Evolutionary conservation across 2,888 invertebrate species (phyloP).

Genomic region (Platycheirus rosarum): DNA sequence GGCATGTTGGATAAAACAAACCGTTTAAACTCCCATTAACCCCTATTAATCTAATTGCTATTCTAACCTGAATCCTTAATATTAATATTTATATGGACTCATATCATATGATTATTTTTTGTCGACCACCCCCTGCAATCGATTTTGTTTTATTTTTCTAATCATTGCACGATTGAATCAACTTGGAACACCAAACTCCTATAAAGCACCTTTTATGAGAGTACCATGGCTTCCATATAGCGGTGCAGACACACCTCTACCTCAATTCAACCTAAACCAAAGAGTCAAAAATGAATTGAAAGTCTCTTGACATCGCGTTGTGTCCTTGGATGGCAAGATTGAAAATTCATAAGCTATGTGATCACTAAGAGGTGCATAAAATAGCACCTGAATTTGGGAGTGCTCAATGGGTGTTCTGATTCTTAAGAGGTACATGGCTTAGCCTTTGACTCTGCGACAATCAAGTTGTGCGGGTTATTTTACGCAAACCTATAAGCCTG

Average conservation of each 20-base stretch:
- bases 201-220: neutral
- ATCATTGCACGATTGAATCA: constrained; percentile 41
- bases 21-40: constrained; percentile 34
- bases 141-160: constrained; percentile 24
- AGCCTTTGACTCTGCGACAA: constrained; percentile 53
- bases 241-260: constrained; percentile 40
- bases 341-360: constrained; percentile 67
- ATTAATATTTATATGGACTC: constrained; percentile 14
- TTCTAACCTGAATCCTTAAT: constrained; percentile 31
- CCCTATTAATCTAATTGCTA: constrained; percentile 44
- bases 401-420: constrained; percentile 56
- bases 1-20: constrained; percentile 9
- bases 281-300: constrained; percentile 59
- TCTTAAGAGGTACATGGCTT: constrained; percentile 38
- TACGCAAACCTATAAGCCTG: constrained; percentile 44
- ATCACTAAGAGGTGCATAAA: constrained; percentile 61
- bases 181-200: constrained; percentile 35
- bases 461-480: constrained; percentile 62
- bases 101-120: constrained; percentile 59
- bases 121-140: neutral
- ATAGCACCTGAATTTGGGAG: constrained; percentile 72
- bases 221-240: constrained; percentile 4
- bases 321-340: constrained; percentile 58
- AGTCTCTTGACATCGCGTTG: constrained; percentile 60
- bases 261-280: constrained; percentile 24